phyloP scores from a whole-genome alignment of 2,797 vertebrate genomes.

The Arnoldichthys spilopterus region DNA sequence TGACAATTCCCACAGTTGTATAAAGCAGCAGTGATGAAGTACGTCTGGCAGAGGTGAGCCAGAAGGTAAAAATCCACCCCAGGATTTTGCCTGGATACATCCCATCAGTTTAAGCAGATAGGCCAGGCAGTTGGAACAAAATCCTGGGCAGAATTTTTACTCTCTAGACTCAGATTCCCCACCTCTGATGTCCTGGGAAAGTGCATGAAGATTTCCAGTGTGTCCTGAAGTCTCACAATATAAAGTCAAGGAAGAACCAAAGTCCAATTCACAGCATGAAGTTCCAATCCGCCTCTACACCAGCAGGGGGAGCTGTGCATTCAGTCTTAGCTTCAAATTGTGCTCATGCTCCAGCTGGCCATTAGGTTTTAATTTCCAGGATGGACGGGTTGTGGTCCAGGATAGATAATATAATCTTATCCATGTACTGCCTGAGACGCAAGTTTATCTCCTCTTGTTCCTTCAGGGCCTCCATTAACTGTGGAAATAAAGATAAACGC shows the following conservation, averaged over 20 bases:
- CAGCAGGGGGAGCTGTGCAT: constrained; percentile 66
- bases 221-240: constrained; percentile 17
- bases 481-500: constrained; percentile 55
- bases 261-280: constrained; percentile 29
- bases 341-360: constrained; percentile 28
- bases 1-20: constrained; percentile 25
- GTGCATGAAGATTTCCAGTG: constrained; percentile 58
- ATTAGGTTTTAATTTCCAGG: constrained; percentile 95
- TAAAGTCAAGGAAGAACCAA: constrained; percentile 13
- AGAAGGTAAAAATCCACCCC: too few species aligned
- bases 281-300: constrained; percentile 42
- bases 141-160: too few species aligned
- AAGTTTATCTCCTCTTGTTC: constrained; percentile 97
- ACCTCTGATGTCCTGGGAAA: constrained; percentile 41
- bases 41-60: too few species aligned
- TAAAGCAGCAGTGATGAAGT: constrained; percentile 33
- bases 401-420: constrained; percentile 97
- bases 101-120: too few species aligned
- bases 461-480: constrained; percentile 97
- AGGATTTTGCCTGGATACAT: too few species aligned
- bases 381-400: constrained; percentile 97
- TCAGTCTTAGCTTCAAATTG: constrained; percentile 27
- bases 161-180: too few species aligned
- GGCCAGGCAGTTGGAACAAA: too few species aligned
- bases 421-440: constrained; percentile 96